Evolutionary conservation across 2,888 invertebrate species (phyloP), one percentile per base, ranked within the genome.

Genomic region (Drosophila anceps): DNA sequence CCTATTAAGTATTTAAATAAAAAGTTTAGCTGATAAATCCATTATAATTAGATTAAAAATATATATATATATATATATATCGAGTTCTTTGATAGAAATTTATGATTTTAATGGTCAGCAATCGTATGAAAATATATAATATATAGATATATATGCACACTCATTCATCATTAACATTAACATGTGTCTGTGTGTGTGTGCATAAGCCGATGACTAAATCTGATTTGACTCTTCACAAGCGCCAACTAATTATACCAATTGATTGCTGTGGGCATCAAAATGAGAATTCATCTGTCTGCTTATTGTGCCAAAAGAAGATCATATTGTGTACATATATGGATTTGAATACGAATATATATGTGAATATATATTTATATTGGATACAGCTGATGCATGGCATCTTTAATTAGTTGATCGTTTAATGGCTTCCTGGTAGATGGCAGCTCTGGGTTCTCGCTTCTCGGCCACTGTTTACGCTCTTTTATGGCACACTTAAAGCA

Each of bases 321-420:
- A 51, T 29, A 51, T n/a, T 43, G 18, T 39, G 20, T 0, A 18
- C 31, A 31, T 10, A 57, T 31, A 31, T 43, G 57, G 41, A 43
- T 15, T 29, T 18, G n/a, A 15, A 41, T 57, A 13, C 50, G 50
- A 50, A 24, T 29, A 54, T 33, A 51, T 39, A 63, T 43, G 1
- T 54, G 41, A 37, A 4, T 66, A 15, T 31, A 43, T 27, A 4
- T 41, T 18, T 69, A 57, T 69, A 39, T 67, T 67, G 57, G 33
- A 12, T 20, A 43, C 43, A 54, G 48, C 46, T 73, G 76, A 64
- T 59, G 72, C 53, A 37, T 71, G 63, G 55, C 70, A 58, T 60
- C 54, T 81, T 81, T 84, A 81, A 81, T 85, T 85, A 83, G 83
- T 83, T 80, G 86, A 85, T 88, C 73, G 64, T 61, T 85, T 90